Conservation (phyloP, 2,113 vertebrate species). For the Uropsilus gracilis region DNA sequence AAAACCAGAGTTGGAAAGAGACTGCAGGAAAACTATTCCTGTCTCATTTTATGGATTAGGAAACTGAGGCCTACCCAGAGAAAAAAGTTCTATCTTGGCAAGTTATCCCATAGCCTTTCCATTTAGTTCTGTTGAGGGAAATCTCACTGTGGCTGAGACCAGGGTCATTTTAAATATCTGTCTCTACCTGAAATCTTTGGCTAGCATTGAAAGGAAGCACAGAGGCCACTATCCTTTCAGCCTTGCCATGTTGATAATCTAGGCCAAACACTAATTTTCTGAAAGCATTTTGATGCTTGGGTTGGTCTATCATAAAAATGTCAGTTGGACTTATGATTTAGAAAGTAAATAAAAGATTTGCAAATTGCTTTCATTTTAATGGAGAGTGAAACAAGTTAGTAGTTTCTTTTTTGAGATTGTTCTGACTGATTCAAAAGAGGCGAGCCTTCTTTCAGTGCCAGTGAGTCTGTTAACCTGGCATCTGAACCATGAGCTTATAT, state of each 20-base stretch:
- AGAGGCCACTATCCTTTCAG: neutral
- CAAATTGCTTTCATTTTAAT: slow-evolving; percentile 25
- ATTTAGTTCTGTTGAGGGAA: neutral
- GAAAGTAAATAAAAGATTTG: neutral
- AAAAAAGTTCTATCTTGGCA: neutral
- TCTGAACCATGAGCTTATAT: neutral
- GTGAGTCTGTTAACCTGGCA: neutral
- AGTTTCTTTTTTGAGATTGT: too few species aligned
- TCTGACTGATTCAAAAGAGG: neutral
- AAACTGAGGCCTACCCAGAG: neutral
- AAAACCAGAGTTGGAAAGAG: slow-evolving; percentile 29
- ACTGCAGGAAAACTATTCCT: neutral
- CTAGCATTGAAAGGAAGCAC: slow-evolving; percentile 11
- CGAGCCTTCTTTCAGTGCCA: neutral
- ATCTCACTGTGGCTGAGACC: neutral
- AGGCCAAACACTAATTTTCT: neutral
- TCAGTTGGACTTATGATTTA: neutral
- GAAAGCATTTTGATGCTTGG: neutral
- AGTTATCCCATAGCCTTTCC: neutral
- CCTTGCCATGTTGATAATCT: neutral
- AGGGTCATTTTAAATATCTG: neutral
- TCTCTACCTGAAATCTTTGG: neutral
- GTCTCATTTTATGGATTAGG: slow-evolving; percentile 4
- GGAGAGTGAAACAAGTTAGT: neutral
- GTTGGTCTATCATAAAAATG: slow-evolving; percentile 43